phyloP scores from a whole-genome alignment of 2,797 vertebrate genomes.

The Acrossocheilus wenchowensis region DNA sequence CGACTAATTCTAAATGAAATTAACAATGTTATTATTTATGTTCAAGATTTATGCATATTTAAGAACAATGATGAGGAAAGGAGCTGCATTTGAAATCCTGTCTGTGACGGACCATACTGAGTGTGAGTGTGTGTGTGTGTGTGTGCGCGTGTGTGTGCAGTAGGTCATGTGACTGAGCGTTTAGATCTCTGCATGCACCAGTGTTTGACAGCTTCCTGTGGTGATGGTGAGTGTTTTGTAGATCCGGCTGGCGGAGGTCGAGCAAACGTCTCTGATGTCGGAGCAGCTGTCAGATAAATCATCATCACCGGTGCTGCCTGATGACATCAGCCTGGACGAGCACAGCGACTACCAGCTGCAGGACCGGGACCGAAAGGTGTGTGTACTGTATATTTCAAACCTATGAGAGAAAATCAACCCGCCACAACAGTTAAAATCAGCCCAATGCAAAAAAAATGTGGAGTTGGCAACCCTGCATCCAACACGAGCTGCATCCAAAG shows the following conservation, averaged over 20 bases:
- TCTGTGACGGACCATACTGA: not conserved
- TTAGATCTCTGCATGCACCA: not conserved
- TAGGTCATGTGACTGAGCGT: not conserved
- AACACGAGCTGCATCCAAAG: too few species aligned
- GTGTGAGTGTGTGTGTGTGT: not conserved
- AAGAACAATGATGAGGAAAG: not conserved
- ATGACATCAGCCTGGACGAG: constrained; percentile 91
- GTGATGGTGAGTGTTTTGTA: constrained; percentile 66
- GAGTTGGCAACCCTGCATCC: too few species aligned
- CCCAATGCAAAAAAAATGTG: too few species aligned
- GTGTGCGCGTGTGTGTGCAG: rapidly evolving
- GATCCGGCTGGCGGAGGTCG: constrained; percentile 94
- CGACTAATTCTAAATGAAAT: not conserved
- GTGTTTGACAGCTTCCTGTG: not conserved
- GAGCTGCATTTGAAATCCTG: not conserved
- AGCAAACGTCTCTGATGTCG: constrained; percentile 93
- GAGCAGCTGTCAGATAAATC: constrained; percentile 90
- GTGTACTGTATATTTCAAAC: not conserved
- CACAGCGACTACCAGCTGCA: constrained; percentile 82
- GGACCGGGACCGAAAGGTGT: constrained; percentile 7
- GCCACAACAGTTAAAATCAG: too few species aligned
- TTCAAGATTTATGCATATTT: not conserved
- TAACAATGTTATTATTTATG: not conserved
- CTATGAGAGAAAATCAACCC: too few species aligned
- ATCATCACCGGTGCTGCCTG: constrained; percentile 87